Conservation (phyloP, 2,797 vertebrate genomes). For the Eulemur mongoz region DNA sequence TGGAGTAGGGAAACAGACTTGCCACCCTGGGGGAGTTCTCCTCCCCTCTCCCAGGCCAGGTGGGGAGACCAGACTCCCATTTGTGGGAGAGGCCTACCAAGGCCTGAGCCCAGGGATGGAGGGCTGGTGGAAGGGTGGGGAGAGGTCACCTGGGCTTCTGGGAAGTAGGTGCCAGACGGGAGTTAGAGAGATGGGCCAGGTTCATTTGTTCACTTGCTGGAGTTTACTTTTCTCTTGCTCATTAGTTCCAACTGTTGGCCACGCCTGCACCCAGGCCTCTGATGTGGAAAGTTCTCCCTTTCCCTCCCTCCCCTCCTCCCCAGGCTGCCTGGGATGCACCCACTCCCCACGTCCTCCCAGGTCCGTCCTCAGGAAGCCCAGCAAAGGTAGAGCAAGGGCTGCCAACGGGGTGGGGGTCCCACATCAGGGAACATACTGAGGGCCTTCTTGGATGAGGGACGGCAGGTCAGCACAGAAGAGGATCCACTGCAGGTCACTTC, state of each 20-base stretch:
- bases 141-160: neutral
- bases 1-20: neutral
- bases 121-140: no score
- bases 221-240: neutral
- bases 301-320: neutral
- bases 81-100: neutral
- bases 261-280: neutral
- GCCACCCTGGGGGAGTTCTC: neutral
- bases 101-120: neutral
- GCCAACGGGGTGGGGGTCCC: neutral
- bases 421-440: conserved; percentile 87
- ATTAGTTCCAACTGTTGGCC: neutral
- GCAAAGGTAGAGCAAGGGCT: neutral
- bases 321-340: neutral
- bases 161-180: neutral
- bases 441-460: conserved; percentile 94
- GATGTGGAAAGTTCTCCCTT: neutral
- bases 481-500: conserved; percentile 90
- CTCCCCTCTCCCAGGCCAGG: neutral
- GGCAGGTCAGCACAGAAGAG: conserved; percentile 91
- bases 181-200: neutral
- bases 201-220: neutral
- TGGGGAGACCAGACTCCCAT: neutral
- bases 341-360: neutral
- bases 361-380: neutral